A percentile compares a stretch with the other conserved stretches of the same genome.
Conservation (phyloP, 2,797 vertebrate genomes). For the Psittacula echo region DNA sequence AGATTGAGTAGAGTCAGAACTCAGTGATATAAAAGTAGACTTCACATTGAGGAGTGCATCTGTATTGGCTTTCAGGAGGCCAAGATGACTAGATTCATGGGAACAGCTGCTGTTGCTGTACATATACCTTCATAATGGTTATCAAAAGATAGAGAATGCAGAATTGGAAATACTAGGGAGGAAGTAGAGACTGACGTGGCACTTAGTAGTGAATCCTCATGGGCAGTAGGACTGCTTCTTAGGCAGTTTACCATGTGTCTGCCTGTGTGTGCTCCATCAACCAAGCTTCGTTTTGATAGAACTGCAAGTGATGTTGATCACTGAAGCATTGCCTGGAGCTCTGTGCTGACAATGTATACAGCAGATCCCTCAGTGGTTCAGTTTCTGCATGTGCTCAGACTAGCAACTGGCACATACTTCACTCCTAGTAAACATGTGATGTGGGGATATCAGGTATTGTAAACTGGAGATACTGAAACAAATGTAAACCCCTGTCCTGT, state of each 20-base stretch:
- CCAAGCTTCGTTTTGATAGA: neutral
- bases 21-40: neutral
- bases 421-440: neutral
- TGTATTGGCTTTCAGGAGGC: neutral
- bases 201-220: neutral
- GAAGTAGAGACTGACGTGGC: too few species aligned
- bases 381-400: neutral
- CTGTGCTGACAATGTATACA: rapidly evolving
- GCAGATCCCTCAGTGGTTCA: neutral
- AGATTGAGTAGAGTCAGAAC: neutral
- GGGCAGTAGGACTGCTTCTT: too few species aligned
- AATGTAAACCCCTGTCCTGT: neutral
- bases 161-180: neutral
- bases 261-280: neutral
- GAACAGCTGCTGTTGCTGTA: neutral
- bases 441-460: neutral
- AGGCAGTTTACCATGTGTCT: neutral
- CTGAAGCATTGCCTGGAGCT: neutral
- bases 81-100: neutral
- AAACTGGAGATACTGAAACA: neutral
- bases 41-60: neutral
- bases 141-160: neutral
- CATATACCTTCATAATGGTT: neutral
- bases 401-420: neutral
- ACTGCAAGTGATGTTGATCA: rapidly evolving